Base-by-base conservation (phyloP, 1,140 invertebrate genomes). In the Alviniconcha marisindica region DNA sequence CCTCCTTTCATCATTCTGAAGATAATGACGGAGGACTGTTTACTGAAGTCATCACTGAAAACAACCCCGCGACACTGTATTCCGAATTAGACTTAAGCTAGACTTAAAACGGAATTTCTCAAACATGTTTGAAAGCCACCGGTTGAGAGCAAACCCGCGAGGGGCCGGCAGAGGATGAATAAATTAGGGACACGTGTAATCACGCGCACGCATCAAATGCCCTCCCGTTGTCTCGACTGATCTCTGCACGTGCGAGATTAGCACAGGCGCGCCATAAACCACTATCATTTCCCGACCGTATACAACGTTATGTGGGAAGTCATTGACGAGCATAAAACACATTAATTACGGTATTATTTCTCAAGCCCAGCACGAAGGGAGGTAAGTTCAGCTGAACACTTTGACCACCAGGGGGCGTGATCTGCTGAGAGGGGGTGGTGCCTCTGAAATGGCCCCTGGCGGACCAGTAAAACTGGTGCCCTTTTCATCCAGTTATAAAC, bases 181-280 rank as follows among this genome's bases (percentile, higher is more conserved):
- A n/a, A n/a, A n/a, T n/a, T n/a, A n/a, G n/a, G n/a, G n/a, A n/a
- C n/a, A n/a, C n/a, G n/a, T n/a, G n/a, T n/a, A n/a, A n/a, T 48
- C 44, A 48, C 69, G 18, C 56, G 56, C 69, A 40, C 69, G 21
- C 69, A 33, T 18, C 38, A 38, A 15, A 24, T 42, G 36, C 69
- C 36, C 69, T 71, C 36, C 69, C 36, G 33, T 71, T 7, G 36
- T 40, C 36, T 71, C 36, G 69, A 7, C 36, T 36, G 15, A 21
- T 71, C 12, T 40, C 36, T 36, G 69, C 69, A 71, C 69, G 69
- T 71, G 69, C 69, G 69, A 42, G 38, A 66, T 71, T 71, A 71
- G 36, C 31, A 40, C 36, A 24, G 18, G 7, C 7, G 10, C 7
- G 69, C 36, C 38, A 71, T 71, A 71, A 71, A 5, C 21, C 69